Base-by-base conservation (phyloP, 2,888 invertebrate genomes). In the Diaprepes abbreviatus region DNA sequence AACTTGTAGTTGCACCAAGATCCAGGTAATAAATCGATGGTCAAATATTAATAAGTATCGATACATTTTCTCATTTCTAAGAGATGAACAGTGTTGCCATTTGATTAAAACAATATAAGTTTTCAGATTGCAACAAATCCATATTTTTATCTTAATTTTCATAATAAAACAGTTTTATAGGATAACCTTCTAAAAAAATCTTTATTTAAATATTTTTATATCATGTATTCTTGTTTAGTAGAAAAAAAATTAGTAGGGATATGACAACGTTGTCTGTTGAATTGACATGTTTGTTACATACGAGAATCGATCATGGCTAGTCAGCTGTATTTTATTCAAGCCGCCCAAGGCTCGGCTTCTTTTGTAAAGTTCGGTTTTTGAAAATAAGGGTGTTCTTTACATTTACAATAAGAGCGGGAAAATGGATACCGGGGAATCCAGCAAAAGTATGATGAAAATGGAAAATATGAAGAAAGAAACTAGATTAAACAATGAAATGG, bases 221-320 rank as follows among this genome's bases (percentile, higher is more conserved):
- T n/a, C n/a, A n/a, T n/a, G n/a, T n/a, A n/a, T n/a, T n/a, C n/a
- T n/a, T n/a, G n/a, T n/a, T n/a, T n/a, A n/a, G n/a, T n/a, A n/a
- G 3, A 24, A 24, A 24, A 24, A 24, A 24, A 24, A 24, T 24
- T 5, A 48, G 6, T 12, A 7, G 6, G 6, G 1, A 48, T 24
- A 24, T 14, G 48, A 19, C 48, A 50, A 50, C 28, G 14, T 16
- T 14, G 48, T 19, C 0, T 5, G 3, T 14, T 14, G 14, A 24
- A 12, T 31, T 28, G 48, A 28, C 28, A 50, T 50, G 48, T 50
- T 45, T 58, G 58, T 14, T 59, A 59, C 59, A 59, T 59, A 59
- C 59, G 31, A 59, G 59, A 43, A 59, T 59, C 59, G 59, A 59
- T 59, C 58, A 59, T 16, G 17, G 10, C 28, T 24, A 16, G 31